phyloP scores from a whole-genome alignment of 2,797 vertebrate genomes.

The Falco biarmicus region DNA sequence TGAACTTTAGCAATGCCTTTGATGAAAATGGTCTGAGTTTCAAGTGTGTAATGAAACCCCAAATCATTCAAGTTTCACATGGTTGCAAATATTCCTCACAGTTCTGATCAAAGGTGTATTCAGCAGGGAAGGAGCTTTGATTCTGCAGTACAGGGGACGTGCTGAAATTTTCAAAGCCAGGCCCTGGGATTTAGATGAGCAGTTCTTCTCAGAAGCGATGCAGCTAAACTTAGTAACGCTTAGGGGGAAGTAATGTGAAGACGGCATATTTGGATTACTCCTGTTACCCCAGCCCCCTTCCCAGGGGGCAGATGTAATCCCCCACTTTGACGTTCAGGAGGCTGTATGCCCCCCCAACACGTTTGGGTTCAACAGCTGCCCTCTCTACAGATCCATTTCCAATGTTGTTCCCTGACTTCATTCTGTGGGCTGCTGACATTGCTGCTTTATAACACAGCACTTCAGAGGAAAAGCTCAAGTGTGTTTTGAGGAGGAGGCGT shows the following conservation, averaged over 20 bases:
- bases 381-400: not conserved
- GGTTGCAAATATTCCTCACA: slow-evolving; percentile 75
- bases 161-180: slow-evolving; percentile 71
- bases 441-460: not conserved
- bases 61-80: slow-evolving; percentile 74
- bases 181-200: slow-evolving; percentile 63
- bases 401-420: not conserved
- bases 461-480: not conserved
- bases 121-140: slow-evolving; percentile 73
- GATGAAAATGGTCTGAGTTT: slow-evolving; percentile 73
- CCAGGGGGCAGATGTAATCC: not conserved
- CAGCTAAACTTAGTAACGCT: slow-evolving; percentile 59
- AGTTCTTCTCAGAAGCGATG: slow-evolving; percentile 38
- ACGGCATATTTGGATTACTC: slow-evolving; percentile 18
- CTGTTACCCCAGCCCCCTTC: not conserved
- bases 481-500: not conserved
- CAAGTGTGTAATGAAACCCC: slow-evolving; percentile 73
- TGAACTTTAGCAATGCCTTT: slow-evolving; percentile 70
- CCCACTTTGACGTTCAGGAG: not conserved
- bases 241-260: not conserved
- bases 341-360: not conserved
- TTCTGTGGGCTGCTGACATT: not conserved
- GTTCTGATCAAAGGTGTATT: slow-evolving; percentile 74
- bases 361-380: not conserved
- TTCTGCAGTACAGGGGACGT: slow-evolving; percentile 66